Evolutionary conservation across 2,888 invertebrate genomes (phyloP), one percentile per base, ranked within the genome.

Genomic region (Parnassius mnemosyne): DNA sequence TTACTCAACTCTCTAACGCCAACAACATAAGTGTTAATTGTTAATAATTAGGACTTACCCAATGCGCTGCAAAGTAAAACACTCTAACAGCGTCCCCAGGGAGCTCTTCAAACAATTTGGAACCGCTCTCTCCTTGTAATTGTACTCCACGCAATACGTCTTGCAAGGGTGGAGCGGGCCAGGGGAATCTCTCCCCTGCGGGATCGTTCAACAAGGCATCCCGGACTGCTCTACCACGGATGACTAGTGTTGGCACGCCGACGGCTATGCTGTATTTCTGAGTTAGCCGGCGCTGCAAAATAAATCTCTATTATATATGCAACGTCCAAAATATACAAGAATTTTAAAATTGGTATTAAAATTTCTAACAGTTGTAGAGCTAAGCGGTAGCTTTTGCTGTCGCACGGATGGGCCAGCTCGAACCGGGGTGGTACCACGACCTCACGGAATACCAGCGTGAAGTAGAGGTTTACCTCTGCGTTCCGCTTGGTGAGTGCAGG

Each of bases 41-140:
- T 34, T 34, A 7, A 34, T 34, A 34, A 34, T 34, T 7, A 34
- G 34, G 34, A 82, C 93, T 92, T 85, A 97, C 97, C 97, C 97
- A 97, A 81, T 97, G 95, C 20, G 97, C 97, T 63, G 96, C 96
- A 83, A 97, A 97, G 80, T 97, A 97, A 73, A 97, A 94, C 50
- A 96, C 96, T 74, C 94, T 94, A 60, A 95, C 92, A 1, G 85
- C 83, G 69, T 93, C 94, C 71, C 91, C 92, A 0, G 94, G 93
- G 20, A 95, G 80, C 65, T 94, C 93, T 20, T 92, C 92, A 73
- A 94, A 94, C 20, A 90, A 78, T 73, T 85, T 91, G 43, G 77
- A 83, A 57, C 74, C 80, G 0, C 67, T 73, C 1, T 81, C 79
- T 0, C 84, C 85, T 83, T 82, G 93, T 78, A 78, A 76, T 65